A percentile compares a stretch with the other conserved stretches of the same genome.
These are phyloP conservation scores for Nilaparvata lugens DNA, from an alignment of 1,140 invertebrate species.

Conservation along the genomic window DNA sequence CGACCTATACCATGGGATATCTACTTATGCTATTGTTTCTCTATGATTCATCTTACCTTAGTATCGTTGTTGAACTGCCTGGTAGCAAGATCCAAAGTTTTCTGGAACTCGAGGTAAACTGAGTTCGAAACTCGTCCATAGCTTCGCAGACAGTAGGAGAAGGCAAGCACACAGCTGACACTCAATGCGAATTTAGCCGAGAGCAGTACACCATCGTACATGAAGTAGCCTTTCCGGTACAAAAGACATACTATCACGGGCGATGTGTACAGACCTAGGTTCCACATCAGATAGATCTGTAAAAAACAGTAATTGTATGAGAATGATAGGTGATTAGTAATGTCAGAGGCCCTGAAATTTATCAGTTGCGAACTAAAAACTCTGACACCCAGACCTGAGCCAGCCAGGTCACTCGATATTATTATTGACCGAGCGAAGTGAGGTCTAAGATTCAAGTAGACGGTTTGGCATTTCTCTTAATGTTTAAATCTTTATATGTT, in stretches of 20 bases:
- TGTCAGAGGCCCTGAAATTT: no score
- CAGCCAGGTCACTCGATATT: no score
- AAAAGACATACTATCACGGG: conserved; percentile 65
- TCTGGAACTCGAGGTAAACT: conserved; percentile 66
- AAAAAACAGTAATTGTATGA: conserved; percentile 21
- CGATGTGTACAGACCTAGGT: conserved; percentile 61
- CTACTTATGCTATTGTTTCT: no score
- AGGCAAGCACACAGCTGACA: conserved; percentile 51
- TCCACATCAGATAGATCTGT: conserved; percentile 53
- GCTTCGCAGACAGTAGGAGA: conserved; percentile 56
- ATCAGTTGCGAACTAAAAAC: no score
- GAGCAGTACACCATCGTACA: conserved; percentile 45
- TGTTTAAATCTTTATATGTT: no score
- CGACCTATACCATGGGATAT: no score
- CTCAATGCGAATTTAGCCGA: conserved; percentile 51
- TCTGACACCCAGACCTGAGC: no score
- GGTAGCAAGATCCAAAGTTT: conserved; percentile 47
- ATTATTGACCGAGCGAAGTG: no score
- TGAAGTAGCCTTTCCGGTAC: conserved; percentile 57
- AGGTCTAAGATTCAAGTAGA: no score
- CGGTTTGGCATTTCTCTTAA: no score
- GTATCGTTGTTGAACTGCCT: conserved; percentile 40
- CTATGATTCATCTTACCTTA: conserved; percentile 36
- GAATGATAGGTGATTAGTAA: no score
- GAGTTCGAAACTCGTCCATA: conserved; percentile 60